phyloP scores from a whole-genome alignment of 2,888 invertebrate species.

The Linnaemya tessellans region DNA sequence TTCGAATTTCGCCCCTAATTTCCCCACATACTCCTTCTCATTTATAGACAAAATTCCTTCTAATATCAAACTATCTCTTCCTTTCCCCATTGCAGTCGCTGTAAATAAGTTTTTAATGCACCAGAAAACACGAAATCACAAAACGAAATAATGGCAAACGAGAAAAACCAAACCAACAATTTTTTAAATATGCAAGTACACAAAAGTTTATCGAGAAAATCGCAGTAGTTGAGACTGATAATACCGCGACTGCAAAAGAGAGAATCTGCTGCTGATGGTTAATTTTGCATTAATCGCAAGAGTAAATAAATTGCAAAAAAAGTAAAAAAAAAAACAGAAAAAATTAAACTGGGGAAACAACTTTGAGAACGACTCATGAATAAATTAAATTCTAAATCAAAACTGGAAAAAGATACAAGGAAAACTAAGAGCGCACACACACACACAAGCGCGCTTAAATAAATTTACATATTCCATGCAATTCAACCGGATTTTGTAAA shows the following conservation, averaged over 20 bases:
- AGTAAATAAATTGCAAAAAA: constrained; percentile 59
- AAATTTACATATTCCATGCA: constrained; percentile 42
- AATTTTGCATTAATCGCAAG: constrained; percentile 60
- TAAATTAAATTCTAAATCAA: constrained; percentile 66
- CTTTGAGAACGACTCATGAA: constrained; percentile 68
- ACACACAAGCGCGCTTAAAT: background rate
- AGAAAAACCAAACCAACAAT: constrained; percentile 39
- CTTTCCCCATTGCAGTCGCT: too few species aligned
- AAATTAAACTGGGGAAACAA: background rate
- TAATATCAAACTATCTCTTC: too few species aligned
- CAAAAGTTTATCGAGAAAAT: constrained; percentile 51
- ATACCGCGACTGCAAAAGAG: background rate
- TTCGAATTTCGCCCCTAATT: too few species aligned
- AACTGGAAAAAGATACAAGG: constrained; percentile 23
- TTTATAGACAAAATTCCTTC: too few species aligned
- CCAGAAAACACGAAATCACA: constrained; percentile 8
- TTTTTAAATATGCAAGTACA: constrained; percentile 36
- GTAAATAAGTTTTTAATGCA: constrained; percentile 24
- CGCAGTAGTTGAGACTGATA: background rate
- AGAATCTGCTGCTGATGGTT: constrained; percentile 38
- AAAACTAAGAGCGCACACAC: background rate
- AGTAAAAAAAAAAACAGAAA: background rate
- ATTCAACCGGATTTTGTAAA: constrained; percentile 48
- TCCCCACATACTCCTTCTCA: too few species aligned
- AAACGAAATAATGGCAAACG: constrained; percentile 8